A percentile compares a stretch with the other conserved stretches of the same genome.
Conservation (phyloP, 1,140 invertebrate species). For the Drosophila bocki region DNA sequence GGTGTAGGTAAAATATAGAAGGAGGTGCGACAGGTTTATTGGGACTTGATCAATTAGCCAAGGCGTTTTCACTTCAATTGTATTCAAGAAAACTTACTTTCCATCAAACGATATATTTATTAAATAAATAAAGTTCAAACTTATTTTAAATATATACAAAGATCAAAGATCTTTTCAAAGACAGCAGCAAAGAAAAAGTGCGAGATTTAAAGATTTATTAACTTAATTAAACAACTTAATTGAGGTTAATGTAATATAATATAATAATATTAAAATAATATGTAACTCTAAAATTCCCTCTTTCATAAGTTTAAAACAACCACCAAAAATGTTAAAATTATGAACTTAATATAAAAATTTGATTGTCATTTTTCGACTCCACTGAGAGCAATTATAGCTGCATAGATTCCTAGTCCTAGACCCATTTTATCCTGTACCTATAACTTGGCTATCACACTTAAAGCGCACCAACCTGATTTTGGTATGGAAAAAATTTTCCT, state of each 20-base stretch:
- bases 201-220: too few relatives aligned
- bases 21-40: slow-evolving; percentile 13
- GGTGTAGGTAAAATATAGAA: not conserved
- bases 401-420: slow-evolving; percentile 1
- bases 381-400: slow-evolving; percentile 22
- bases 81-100: not conserved
- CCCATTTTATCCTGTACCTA: not conserved
- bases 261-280: not conserved
- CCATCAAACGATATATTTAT: not conserved
- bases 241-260: too few relatives aligned
- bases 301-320: not conserved
- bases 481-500: slow-evolving; percentile 14
- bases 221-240: too few relatives aligned
- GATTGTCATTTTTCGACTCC: slow-evolving; percentile 1
- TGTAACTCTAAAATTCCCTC: not conserved
- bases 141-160: not conserved
- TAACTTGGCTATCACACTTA: slow-evolving; percentile 27
- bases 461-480: slow-evolving; percentile 46
- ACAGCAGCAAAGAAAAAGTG: too few relatives aligned
- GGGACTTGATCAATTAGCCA: slow-evolving; percentile 4
- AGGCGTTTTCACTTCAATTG: slow-evolving; percentile 5
- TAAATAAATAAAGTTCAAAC: not conserved
- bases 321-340: not conserved
- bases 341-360: not conserved
- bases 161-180: too few relatives aligned